Evolutionary conservation across 2,113 vertebrate genomes (phyloP), one percentile per base, ranked within the genome.

Genomic region (Semicossyphus pulcher): DNA sequence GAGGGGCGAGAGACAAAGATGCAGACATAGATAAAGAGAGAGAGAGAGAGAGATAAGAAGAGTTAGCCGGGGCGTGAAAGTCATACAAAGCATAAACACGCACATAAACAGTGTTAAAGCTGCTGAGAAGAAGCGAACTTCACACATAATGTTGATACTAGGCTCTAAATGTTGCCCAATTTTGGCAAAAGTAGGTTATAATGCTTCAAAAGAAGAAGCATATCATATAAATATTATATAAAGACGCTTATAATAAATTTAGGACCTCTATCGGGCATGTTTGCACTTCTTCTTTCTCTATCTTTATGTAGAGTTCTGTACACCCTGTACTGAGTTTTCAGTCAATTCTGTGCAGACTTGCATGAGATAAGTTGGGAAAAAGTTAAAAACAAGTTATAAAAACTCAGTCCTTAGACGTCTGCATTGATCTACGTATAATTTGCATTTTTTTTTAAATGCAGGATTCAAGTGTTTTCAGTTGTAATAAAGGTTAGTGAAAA

Each of bases 41-140:
- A 58, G n/a, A 56, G 31, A 34, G 14, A 54, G 26, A 56, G 51
- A 60, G 67, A 73, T 39, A 72, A 74, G 37, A 32, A 41, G 18
- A 37, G 68, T 85, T 48, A 71, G 42, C 58, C 49, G 57, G 54
- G n/a, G 66, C 21, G 11, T 65, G 56, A 82, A 86, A 78, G 76
- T 78, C 79, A 80, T 8, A 51, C 49, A 66, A 39, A 86, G 20
- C 28, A 37, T 56, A 56, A 79, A 79, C 75, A 72, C n/a, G 57
- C 3, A 37, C 32, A 42, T 18, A 54, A n/a, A 29, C n/a, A 72
- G 29, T 2, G 15, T 4, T 56, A 14, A 26, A 47, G 42, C 9
- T 42, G 21, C 8, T 36, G 14, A 26, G 39, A 61, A 12, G 12
- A 39, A 39, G 14, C 3, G n/a, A n/a, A n/a, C n/a, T n/a, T n/a